Evolutionary conservation across 2,888 invertebrate species (phyloP).

Genomic region (Spatulosminthurus flaviceps): DNA sequence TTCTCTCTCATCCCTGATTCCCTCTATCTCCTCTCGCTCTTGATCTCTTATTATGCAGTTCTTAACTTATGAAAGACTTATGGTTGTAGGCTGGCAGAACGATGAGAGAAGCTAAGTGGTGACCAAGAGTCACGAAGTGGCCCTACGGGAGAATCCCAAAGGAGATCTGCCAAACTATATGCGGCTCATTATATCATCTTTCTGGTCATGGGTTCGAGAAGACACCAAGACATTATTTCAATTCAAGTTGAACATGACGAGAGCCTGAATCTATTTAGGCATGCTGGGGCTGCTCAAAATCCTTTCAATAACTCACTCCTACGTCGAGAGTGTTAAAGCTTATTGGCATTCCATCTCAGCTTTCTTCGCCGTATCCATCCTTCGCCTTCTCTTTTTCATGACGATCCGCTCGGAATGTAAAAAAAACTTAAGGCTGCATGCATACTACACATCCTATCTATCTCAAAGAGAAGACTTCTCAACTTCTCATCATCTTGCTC

Average conservation of each 20-base stretch:
- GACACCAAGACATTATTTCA: constrained; percentile 45
- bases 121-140: constrained; percentile 49
- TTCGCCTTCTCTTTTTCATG: constrained; percentile 12
- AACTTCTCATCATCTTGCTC: no score
- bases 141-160: constrained; percentile 46
- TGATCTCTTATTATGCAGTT: neutral
- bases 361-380: constrained; percentile 16
- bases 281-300: constrained; percentile 41
- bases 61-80: neutral
- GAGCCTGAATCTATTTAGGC: constrained; percentile 34
- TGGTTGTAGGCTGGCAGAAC: neutral
- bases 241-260: constrained; percentile 32
- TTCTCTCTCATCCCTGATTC: neutral
- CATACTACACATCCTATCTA: no score
- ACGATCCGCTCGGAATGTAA: constrained; percentile 23
- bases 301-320: constrained; percentile 44
- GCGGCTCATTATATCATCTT: constrained; percentile 43
- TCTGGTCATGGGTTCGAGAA: constrained; percentile 12
- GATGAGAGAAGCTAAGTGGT: constrained; percentile 40
- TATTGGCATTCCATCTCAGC: constrained; percentile 45
- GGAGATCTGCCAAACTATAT: constrained; percentile 40
- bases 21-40: constrained; percentile 14
- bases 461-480: neutral
- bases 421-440: neutral
- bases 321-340: constrained; percentile 43